Evolutionary conservation across 1,140 invertebrate genomes (phyloP), one percentile per base, ranked within the genome.

Genomic region (Bombus huntii): DNA sequence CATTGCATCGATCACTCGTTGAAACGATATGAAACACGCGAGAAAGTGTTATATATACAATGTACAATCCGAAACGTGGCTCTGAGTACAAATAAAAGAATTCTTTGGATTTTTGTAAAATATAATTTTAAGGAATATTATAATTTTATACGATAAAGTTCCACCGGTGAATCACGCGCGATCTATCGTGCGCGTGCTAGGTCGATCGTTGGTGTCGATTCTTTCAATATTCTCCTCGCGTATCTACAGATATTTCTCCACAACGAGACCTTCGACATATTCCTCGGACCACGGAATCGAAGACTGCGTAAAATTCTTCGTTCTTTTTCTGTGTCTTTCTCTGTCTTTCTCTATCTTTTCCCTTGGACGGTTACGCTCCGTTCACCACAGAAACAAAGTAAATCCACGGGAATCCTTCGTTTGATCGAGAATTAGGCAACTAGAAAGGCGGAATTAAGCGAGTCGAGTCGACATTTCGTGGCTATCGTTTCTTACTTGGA

Each of bases 181-280:
- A 66, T 18, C 39, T 13, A 81, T 37, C 37, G 53, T 28, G n/a
- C 44, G 15, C 80, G 53, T 37, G 39, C 5, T 28, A 15, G 28
- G n/a, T 77, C 9, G 34, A 62, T 65, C 57, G 28, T 77, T 31
- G 15, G 4, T 66, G 13, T 31, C 18, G 71, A 47, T 78, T 25
- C 28, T n/a, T 53, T 44, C 25, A 62, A 5, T 22, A 77, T 83
- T 68, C 59, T 12, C 2, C 68, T 68, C 65, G 34, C n/a, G 74
- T 83, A 57, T 22, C n/a, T 8, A 39, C 37, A 25, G 78, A 81
- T 73, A 62, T 81, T 81, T 81, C 80, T n/a, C 53, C 80, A 70
- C 66, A 28, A 3, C 34, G 10, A 53, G 74, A 62, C 81, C 34
- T 76, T 68, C 62, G 42, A 65, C 2, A 12, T 34, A 37, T 70